phyloP scores from a whole-genome alignment of 2,888 invertebrate genomes.

The Tinea trinotella region DNA sequence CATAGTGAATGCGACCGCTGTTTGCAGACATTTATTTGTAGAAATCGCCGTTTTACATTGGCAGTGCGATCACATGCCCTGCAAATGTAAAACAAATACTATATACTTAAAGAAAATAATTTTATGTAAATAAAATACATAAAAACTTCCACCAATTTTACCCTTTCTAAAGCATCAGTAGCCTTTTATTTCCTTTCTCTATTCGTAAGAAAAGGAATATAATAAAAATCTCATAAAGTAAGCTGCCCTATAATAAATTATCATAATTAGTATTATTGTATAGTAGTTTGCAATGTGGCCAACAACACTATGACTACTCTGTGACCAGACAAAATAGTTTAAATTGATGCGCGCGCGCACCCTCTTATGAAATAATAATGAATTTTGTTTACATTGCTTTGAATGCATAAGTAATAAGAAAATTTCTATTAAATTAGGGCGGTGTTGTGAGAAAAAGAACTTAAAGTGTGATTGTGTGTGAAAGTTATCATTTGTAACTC shows the following conservation, averaged over 20 bases:
- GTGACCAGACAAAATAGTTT: conserved; percentile 12
- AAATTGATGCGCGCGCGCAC: conserved; percentile 11
- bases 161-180: no score
- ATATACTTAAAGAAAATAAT: no score
- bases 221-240: not conserved
- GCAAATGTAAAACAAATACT: no score
- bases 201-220: not conserved
- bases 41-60: no score
- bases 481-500: not conserved
- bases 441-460: not conserved
- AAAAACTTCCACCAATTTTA: no score
- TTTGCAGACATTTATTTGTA: no score
- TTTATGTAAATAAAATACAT: no score
- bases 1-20: no score
- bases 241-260: conserved; percentile 38
- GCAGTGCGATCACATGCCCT: no score
- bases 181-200: not conserved
- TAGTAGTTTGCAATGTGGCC: conserved; percentile 56
- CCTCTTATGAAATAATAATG: conserved; percentile 4
- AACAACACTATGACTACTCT: not conserved
- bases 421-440: conserved; percentile 11
- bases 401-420: conserved; percentile 62
- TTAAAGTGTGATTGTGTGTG: not conserved
- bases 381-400: conserved; percentile 58
- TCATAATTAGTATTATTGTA: conserved; percentile 65